Base-by-base conservation (phyloP, 2,888 invertebrate species). In the Ceraclea dissimilis region DNA sequence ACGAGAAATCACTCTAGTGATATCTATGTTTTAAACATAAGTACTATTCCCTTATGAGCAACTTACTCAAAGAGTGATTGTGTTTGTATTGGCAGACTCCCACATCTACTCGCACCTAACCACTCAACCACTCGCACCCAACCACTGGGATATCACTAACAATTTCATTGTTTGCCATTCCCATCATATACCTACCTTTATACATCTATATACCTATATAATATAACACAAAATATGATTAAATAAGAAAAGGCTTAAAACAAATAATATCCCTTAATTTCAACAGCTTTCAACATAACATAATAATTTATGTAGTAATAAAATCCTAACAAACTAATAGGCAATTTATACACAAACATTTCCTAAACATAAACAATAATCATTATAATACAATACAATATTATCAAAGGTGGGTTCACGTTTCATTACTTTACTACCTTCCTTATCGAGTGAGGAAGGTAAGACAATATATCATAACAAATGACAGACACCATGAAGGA, bases 11-110 rank as follows among this genome's bases (percentile, higher is more conserved):
- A 54, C 56, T 48, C 48, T 50, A 50, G 60, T 56, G 60, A 59
- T 59, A 54, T 56, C 60, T 59, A 62, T 62, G 62, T 62, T 62
- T 58, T 49, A 16, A 62, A 62, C 62, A 62, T 62, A 62, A 62
- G 62, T 62, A 62, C 62, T 60, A 62, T 62, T 60, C 43, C 49
- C 18, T 59, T 46, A 52, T 58, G 57, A 60, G 58, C 61, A 52
- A 54, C 49, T 33, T 43, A 48, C 33, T 59, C 18, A 2, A 51
- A n/a, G n/a, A n/a, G 56, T 49, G 52, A 54, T 49, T 49, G 57
- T 52, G 47, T 44, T 51, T 18, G 31, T 22, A 57, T 44, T 48
- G 58, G 57, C 57, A 52, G 46, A 34, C 26, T 44, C 54, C 48
- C n/a, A 33, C 51, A 33, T 52, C 55, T 49, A 50, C 49, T 50